Evolutionary conservation across 30 jellyfish, hydroid and myxozoan species (phyloP).

Genomic region (Aurelia aurita): DNA sequence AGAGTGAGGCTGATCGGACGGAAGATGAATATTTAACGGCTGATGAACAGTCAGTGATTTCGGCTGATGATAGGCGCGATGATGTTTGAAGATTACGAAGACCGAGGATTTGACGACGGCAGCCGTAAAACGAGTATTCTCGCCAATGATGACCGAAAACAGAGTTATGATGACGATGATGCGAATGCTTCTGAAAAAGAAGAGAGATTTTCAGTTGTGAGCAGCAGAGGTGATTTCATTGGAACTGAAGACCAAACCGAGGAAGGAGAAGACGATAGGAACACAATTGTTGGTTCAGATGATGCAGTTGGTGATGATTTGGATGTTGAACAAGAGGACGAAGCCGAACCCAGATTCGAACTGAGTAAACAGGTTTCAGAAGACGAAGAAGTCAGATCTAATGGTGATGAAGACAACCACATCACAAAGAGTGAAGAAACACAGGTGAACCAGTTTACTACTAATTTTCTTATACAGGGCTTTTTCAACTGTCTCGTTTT

Average conservation of each 20-base stretch:
- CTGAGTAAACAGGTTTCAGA: neutral
- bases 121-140: no score
- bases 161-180: no score
- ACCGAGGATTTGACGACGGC: no score
- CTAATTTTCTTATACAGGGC: no score
- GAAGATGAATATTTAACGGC: constrained; percentile 62
- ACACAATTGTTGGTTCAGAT: constrained; percentile 55
- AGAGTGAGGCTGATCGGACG: constrained; percentile 53
- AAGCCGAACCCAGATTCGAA: neutral
- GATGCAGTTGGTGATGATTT: neutral
- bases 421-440: no score
- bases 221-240: no score
- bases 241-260: constrained; percentile 12
- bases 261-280: constrained; percentile 52
- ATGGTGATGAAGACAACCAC: neutral
- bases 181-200: no score
- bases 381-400: constrained; percentile 10
- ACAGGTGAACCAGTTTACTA: no score
- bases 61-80: neutral
- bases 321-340: neutral
- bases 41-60: constrained; percentile 30
- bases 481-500: no score
- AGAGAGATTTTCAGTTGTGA: no score
- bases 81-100: no score
- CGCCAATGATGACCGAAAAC: no score